Base-by-base conservation (phyloP, 2,797 vertebrate genomes). In the Chelonia mydas region DNA sequence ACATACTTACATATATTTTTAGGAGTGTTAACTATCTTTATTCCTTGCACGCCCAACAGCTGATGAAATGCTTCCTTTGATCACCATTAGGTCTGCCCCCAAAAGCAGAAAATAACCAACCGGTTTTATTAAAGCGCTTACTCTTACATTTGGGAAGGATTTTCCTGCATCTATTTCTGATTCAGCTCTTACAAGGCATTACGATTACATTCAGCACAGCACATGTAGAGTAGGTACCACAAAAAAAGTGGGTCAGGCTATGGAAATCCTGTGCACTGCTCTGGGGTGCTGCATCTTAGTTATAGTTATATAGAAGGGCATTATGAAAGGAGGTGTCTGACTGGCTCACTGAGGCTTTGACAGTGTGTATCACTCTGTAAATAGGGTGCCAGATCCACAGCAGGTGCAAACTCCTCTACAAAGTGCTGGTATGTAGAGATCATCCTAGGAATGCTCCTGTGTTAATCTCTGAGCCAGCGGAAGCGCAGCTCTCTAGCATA, bases 71-170 rank as follows among this genome's bases (percentile, higher is more conserved):
- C 33, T 59, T 53, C 25, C 89, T 94, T 87, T 95, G 88, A 92
- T 96, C 45, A 1, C 68, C 79, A 47, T 93, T 83, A 87, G 51
- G 55, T 97, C 86, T 90, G 92, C 88, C 95, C 88, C 91, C 92
- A 65, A 94, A 94, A 92, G 33, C 21, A 72, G 76, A 90, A 87
- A 91, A 89, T 90, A 90, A 94, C 68, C 37, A 90, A 59, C 74
- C 21, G 7, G 0, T 90, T 96, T 97, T 97, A 94, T 88, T 95
- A 90, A 93, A 94, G 88, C 31, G 25, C 45, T 97, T 93, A 57
- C 51, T 76, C 90, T 57, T 0, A 0, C 65, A 77, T 94, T 88
- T 94, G 85, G 33, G 47, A 96, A 87, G 93, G 87, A 95, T 90
- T 96, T 95, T 23, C 28, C 87, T 81, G 76, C 81, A n/a, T 53